Base-by-base conservation (phyloP, 2,797 vertebrate species). In the Malurus splendens region DNA sequence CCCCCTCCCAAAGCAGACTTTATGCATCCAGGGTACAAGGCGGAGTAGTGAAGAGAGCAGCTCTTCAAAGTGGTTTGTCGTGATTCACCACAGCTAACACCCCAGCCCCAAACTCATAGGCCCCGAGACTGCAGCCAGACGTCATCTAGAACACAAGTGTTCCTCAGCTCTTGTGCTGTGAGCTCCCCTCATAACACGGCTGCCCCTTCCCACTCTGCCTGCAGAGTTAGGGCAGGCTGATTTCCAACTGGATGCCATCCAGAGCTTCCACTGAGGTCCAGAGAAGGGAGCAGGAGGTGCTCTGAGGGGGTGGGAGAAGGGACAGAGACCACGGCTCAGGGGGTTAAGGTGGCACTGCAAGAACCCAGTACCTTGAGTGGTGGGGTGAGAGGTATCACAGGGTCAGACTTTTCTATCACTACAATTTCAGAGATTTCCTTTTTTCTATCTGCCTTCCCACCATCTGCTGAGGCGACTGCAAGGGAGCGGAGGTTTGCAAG, bases 401-500 rank as follows among this genome's bases (percentile, higher is more conserved):
- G 13, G 50, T 59, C 77, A 74, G 36, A 59, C 13, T 57, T 44
- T 78, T 45, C 67, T 78, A 2, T 18, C 1, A 9, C 44, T 72
- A 41, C 71, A 81, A 33, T 66, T 91, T 78, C 4, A 2, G 32
- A 62, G 33, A 51, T 39, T 87, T 75, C 48, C 59, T 47, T 61
- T 55, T 62, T 75, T 30, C 66, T 62, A 50, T 83, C 73, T 91
- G 85, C 36, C 47, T 79, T 89, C 47, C 56, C 62, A 89, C 82
- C 87, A 92, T 70, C 85, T 93, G 93, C 85, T 82, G 80, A 87
- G 80, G 86, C 17, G 0, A 78, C 80, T 64, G 61, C 71, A 61
- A 70, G 76, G 89, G 72, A 94, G 45, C 76, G 32, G 59, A 71
- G 62, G 33, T 66, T 90, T 87, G 74, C 54, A 82, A 90, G 88